These are phyloP conservation scores for Aethina tumida DNA, from an alignment of 1,140 invertebrate species.

Conservation along the genomic window DNA sequence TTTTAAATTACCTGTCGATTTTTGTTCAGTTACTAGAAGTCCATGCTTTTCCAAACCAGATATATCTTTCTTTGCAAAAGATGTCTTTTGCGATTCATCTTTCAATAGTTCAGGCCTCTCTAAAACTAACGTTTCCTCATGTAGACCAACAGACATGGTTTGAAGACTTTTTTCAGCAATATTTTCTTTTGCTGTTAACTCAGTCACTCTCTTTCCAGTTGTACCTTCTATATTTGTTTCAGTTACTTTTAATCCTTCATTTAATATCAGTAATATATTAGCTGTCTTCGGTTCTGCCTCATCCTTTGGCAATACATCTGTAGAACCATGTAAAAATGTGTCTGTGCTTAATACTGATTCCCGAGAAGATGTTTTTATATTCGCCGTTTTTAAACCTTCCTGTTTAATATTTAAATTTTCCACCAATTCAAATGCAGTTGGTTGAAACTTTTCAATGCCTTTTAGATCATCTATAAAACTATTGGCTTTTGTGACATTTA, in stretches of 20 bases:
- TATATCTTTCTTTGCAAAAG: conserved; percentile 34
- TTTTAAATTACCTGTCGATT: conserved; percentile 37
- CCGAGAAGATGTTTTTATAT: too few relatives aligned
- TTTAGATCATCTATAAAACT: neutral
- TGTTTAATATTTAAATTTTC: conserved; percentile 1
- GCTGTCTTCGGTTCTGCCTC: conserved; percentile 31
- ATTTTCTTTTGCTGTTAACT: conserved; percentile 35
- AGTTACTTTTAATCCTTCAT: conserved; percentile 38
- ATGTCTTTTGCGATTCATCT: conserved; percentile 32
- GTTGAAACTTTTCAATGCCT: neutral
- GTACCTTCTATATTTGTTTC: conserved; percentile 40
- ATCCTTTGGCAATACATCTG: conserved; percentile 21
- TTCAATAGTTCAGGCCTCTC: conserved; percentile 26
- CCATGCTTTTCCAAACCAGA: conserved; percentile 36
- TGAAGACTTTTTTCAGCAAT: conserved; percentile 34
- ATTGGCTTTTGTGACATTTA: too few relatives aligned
- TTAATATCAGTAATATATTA: conserved; percentile 36
- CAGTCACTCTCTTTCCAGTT: conserved; percentile 36
- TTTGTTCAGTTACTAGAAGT: conserved; percentile 42
- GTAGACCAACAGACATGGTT: conserved; percentile 26
- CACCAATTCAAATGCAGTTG: neutral
- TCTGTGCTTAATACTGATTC: too few relatives aligned
- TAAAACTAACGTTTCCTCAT: conserved; percentile 27
- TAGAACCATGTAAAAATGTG: conserved; percentile 36
- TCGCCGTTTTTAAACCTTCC: too few relatives aligned